Base-by-base conservation (phyloP, 2,113 vertebrate species). In the Holacanthus passer region DNA sequence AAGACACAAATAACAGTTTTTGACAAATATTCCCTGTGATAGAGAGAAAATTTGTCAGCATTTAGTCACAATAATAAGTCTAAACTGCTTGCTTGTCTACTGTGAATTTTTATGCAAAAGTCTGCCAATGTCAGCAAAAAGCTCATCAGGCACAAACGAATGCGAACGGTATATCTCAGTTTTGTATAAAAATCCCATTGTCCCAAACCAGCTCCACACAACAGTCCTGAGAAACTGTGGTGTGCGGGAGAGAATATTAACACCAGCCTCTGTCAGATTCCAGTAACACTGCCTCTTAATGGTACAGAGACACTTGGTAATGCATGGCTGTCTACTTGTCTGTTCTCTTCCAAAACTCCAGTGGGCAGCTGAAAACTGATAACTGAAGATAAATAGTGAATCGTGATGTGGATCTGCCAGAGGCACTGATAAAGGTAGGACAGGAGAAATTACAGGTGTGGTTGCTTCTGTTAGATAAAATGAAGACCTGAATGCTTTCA, bases 161-260 rank as follows among this genome's bases (percentile, higher is more conserved):
- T 35, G 64, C 11, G 60, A 37, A 74, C 14, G 45, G 14, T 8
- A 7, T 32, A 5, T 55, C 10, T 45, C 13, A 35, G 13, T 32
- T 53, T 39, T 43, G 4, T 69, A 27, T 39, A 47, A 72, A 82
- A 69, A 63, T 48, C 19, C 19, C 19, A 67, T 43, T 63, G 19
- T 47, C 4, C 22, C 13, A 70, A 70, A 66, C 45, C 32, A 70
- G 22, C 32, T 52, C 16, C 27, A 43, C 27, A 41, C 7, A 3
- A 63, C 58, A 56, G 27, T 47, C 76, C 64, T 79, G 79, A 75
- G 67, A 80, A 73, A 65, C 47, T 72, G 35, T 11, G 32, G 43
- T 24, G 31, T 29, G 53, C 1, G 24, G 22, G 27, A 76, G 62
- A 85, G 63, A 63, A 73, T 17, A 69, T 43, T 52, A 55, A 29